A percentile compares a stretch with the other conserved stretches of the same genome.
phyloP scores from a whole-genome alignment of 2,113 vertebrate species.

The Lagopus leucura region DNA sequence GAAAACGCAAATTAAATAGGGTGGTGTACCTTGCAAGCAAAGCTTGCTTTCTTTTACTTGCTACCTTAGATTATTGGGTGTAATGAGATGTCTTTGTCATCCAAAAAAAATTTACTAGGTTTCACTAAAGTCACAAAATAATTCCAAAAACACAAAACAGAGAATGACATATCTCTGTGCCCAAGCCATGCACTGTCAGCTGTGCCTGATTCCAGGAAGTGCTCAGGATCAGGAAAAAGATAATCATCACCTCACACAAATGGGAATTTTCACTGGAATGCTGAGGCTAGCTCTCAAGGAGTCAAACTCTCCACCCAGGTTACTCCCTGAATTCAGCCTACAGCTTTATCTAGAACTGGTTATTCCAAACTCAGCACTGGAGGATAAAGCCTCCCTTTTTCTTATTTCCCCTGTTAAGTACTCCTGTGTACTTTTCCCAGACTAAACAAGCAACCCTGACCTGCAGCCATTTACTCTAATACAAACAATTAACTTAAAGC shows the following conservation, averaged over 20 bases:
- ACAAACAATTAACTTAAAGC: slow-evolving; percentile 66
- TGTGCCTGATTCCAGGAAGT: background rate
- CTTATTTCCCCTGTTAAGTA: slow-evolving; percentile 46
- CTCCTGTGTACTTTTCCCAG: slow-evolving; percentile 56
- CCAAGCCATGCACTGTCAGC: background rate
- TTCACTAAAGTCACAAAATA: slow-evolving; percentile 2
- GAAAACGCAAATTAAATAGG: background rate
- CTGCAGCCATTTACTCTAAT: slow-evolving; percentile 61
- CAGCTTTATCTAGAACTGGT: slow-evolving; percentile 54
- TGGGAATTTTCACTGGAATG: slow-evolving; percentile 44
- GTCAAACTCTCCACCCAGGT: slow-evolving; percentile 42
- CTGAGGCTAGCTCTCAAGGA: slow-evolving; percentile 60
- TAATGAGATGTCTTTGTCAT: background rate
- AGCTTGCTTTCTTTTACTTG: background rate
- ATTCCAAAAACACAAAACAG: background rate
- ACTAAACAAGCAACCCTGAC: slow-evolving; percentile 66
- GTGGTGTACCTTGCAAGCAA: background rate
- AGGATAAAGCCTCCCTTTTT: slow-evolving; percentile 52
- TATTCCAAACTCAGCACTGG: slow-evolving; percentile 53
- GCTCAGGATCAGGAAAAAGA: slow-evolving; percentile 26
- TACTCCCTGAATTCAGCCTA: slow-evolving; percentile 44
- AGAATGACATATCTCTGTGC: background rate
- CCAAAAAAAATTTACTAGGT: slow-evolving; percentile 4
- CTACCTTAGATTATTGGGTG: background rate
- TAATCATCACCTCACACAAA: slow-evolving; percentile 18